Evolutionary conservation across 2,113 vertebrate species (phyloP).

Genomic region (Saccopteryx leptura): DNA sequence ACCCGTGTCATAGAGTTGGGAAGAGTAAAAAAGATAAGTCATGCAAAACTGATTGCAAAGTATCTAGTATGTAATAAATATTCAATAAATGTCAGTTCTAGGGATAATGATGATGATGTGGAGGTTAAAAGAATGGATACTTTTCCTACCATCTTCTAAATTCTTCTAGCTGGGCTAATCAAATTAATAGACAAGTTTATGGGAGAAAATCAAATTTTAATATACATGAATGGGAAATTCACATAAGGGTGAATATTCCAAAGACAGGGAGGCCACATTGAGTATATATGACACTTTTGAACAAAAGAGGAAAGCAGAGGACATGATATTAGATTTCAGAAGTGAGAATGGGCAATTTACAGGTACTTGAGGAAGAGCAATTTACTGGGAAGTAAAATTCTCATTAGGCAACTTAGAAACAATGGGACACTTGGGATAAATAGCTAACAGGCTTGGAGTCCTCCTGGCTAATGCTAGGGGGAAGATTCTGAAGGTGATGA

Average conservation of each 20-base stretch:
- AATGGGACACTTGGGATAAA: background rate
- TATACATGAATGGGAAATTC: background rate
- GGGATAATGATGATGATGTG: background rate
- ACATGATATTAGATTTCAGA: background rate
- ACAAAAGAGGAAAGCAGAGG: background rate
- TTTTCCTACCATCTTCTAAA: background rate
- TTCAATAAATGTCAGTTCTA: background rate
- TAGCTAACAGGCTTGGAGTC: background rate
- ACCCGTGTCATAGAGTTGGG: background rate
- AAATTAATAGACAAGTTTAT: background rate
- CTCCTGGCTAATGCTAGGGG: background rate
- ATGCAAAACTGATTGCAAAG: background rate
- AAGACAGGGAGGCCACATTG: background rate
- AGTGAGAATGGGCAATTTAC: background rate
- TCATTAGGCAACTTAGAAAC: background rate
- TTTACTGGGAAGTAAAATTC: background rate
- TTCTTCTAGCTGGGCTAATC: background rate
- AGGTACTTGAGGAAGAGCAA: background rate
- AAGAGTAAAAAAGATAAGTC: slow-evolving; percentile 8
- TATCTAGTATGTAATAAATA: background rate
- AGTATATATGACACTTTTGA: background rate
- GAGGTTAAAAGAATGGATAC: background rate
- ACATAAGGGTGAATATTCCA: background rate
- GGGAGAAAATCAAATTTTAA: background rate
- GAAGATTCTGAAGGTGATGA: background rate